Evolutionary conservation across 2,113 vertebrate genomes (phyloP).

Genomic region (Prochilodus magdalenae): DNA sequence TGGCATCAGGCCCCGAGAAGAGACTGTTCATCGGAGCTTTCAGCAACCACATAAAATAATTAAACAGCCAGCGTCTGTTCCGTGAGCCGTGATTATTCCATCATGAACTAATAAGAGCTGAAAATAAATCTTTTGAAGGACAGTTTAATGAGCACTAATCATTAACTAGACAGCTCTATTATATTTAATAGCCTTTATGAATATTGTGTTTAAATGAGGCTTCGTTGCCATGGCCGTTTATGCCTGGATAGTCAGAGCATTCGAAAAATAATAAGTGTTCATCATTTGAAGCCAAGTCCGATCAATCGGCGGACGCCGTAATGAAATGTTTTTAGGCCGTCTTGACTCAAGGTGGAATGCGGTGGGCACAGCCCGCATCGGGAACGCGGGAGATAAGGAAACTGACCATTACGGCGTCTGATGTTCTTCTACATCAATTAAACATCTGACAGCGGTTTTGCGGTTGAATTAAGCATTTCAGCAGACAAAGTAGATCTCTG

Average conservation of each 20-base stretch:
- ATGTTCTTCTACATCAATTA: neutral
- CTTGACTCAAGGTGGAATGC: conserved; percentile 2
- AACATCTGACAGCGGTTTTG: neutral
- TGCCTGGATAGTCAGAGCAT: conserved; percentile 45
- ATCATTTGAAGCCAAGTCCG: conserved; percentile 20
- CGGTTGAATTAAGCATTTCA: neutral
- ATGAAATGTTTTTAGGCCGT: conserved; percentile 27
- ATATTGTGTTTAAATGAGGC: conserved; percentile 49
- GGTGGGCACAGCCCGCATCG: neutral
- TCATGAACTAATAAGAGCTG: conserved; percentile 51
- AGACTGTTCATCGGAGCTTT: conserved; percentile 19
- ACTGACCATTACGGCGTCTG: neutral
- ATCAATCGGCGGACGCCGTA: conserved; percentile 26
- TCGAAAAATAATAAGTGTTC: conserved; percentile 45
- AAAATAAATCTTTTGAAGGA: conserved; percentile 55
- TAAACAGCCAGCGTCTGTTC: conserved; percentile 46
- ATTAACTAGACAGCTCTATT: conserved; percentile 52
- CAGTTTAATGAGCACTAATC: conserved; percentile 57
- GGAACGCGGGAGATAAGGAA: neutral
- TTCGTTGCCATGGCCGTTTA: conserved; percentile 49
- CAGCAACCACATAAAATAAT: conserved; percentile 40
- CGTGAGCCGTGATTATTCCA: conserved; percentile 39
- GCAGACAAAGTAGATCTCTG: neutral
- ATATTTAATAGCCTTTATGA: conserved; percentile 52
- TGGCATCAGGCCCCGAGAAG: neutral